phyloP scores from a whole-genome alignment of 2,113 vertebrate genomes.

The Nestor notabilis region DNA sequence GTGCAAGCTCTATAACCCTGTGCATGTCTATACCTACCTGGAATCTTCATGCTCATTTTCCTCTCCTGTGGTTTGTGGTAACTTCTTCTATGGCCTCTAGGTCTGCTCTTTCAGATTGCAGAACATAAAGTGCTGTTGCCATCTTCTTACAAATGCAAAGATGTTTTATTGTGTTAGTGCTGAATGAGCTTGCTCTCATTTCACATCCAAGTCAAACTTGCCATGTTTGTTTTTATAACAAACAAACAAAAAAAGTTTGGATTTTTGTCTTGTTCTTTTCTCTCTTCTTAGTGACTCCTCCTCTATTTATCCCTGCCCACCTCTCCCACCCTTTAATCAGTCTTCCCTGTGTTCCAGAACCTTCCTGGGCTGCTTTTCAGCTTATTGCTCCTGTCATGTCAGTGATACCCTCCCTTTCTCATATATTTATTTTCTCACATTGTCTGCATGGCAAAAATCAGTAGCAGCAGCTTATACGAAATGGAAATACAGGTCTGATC shows the following conservation, averaged over 20 bases:
- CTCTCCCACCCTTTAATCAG: background rate
- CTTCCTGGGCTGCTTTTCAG: background rate
- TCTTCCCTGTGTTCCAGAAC: background rate
- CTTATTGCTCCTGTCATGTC: background rate
- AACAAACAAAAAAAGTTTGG: background rate
- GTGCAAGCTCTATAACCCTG: background rate
- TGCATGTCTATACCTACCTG: background rate
- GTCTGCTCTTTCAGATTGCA: background rate
- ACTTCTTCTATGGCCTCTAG: background rate
- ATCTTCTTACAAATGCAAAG: background rate
- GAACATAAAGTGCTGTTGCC: background rate
- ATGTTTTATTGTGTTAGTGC: background rate
- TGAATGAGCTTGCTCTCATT: background rate
- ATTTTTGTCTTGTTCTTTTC: slow-evolving; percentile 13
- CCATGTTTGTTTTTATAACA: background rate
- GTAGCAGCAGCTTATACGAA: background rate
- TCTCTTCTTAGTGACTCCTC: background rate
- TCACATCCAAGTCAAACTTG: background rate
- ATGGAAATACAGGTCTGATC: background rate
- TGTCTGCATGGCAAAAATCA: background rate
- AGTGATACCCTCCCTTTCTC: background rate
- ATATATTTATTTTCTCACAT: background rate
- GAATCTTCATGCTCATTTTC: background rate
- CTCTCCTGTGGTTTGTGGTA: background rate
- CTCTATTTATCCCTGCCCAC: background rate